Conservation (phyloP, 2,888 invertebrate genomes). For the Sisyra terminalis region DNA sequence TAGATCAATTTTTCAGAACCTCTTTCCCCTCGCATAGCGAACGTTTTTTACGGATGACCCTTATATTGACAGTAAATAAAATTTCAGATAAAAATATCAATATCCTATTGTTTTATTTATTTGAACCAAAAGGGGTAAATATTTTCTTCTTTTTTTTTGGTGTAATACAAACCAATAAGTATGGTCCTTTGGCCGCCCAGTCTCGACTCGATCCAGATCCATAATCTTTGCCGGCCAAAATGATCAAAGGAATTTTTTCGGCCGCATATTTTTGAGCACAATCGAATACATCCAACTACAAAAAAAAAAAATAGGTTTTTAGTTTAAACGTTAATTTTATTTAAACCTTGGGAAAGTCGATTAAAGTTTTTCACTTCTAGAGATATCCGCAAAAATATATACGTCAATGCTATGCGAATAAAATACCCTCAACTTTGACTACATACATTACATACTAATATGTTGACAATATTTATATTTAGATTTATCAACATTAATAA, state of each 20-base stretch:
- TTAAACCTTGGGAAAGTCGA: too few relatives aligned
- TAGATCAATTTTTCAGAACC: too few relatives aligned
- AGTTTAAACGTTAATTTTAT: too few relatives aligned
- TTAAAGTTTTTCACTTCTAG: too few relatives aligned
- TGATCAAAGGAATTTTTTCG: conserved; percentile 61
- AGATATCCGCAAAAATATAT: too few relatives aligned
- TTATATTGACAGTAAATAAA: neutral
- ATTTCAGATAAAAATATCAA: neutral
- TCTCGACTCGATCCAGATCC: conserved; percentile 95
- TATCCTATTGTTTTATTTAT: neutral
- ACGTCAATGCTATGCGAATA: too few relatives aligned
- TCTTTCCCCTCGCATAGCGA: too few relatives aligned
- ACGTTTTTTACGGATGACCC: too few relatives aligned
- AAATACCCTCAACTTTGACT: too few relatives aligned
- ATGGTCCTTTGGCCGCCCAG: conserved; percentile 99
- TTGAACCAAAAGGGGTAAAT: neutral
- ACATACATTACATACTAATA: too few relatives aligned
- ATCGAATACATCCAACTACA: conserved; percentile 81
- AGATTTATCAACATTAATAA: too few relatives aligned
- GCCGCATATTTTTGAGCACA: conserved; percentile 75
- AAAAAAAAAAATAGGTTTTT: conserved; percentile 2
- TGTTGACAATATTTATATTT: too few relatives aligned
- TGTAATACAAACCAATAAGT: conserved; percentile 49
- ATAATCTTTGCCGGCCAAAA: conserved; percentile 93
- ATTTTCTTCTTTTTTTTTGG: neutral